These are phyloP conservation scores for Pipra filicauda DNA, from an alignment of 2,113 vertebrate species.

Conservation along the genomic window DNA sequence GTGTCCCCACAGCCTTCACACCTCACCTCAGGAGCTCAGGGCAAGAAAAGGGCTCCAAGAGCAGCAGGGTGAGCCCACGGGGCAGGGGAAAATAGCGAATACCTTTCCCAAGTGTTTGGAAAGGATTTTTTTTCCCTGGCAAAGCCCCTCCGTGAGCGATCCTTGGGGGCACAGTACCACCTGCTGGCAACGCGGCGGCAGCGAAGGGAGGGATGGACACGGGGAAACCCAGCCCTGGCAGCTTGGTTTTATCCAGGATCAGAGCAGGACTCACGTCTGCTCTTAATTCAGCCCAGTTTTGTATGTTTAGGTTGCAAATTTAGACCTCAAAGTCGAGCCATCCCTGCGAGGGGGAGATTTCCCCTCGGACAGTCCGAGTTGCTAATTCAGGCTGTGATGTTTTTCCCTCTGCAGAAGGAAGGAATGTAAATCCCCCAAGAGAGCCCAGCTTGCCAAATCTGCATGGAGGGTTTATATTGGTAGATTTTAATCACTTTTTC, in stretches of 20 bases:
- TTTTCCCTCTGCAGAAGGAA: background rate
- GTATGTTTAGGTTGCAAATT: background rate
- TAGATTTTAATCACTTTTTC: background rate
- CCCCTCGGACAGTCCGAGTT: background rate
- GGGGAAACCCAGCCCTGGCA: background rate
- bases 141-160: background rate
- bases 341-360: background rate
- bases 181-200: background rate
- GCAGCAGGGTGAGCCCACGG: rapidly evolving
- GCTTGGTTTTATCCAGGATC: rapidly evolving
- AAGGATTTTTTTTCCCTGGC: background rate
- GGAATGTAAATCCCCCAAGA: background rate
- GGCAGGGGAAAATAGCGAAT: rapidly evolving
- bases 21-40: background rate
- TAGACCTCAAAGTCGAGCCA: background rate
- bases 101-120: rapidly evolving
- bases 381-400: background rate
- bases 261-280: rapidly evolving
- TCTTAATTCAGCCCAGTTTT: rapidly evolving
- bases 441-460: background rate
- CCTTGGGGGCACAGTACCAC: constrained; percentile 41
- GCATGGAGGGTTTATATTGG: background rate
- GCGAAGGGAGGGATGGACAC: background rate
- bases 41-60: too few relatives aligned
- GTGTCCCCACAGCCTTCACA: rapidly evolving